Conservation (phyloP, 2,888 invertebrate genomes). For the Minunthozetes semirufus region DNA sequence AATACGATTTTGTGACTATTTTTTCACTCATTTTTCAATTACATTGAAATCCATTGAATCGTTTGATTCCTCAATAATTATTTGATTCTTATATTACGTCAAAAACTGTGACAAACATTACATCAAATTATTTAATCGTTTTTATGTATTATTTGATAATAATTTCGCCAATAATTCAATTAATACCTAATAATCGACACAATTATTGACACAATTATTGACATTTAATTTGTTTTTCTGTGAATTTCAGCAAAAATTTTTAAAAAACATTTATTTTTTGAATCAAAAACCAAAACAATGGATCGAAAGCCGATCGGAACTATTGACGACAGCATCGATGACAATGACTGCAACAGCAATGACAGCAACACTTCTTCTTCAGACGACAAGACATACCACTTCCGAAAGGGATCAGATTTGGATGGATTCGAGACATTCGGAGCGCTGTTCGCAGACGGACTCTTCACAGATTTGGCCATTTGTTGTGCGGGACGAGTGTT, state of each 20-base stretch:
- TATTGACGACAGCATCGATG: constrained; percentile 20
- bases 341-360: background rate
- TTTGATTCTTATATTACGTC: background rate
- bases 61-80: background rate
- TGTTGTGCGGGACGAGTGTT: constrained; percentile 35
- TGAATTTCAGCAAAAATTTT: background rate
- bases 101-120: constrained; percentile 1
- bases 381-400: constrained; percentile 33
- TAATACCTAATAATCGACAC: background rate
- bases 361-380: background rate
- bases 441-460: constrained; percentile 31
- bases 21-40: background rate
- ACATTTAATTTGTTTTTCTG: background rate
- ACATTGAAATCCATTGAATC: constrained; percentile 3
- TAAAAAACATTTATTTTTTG: no score
- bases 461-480: constrained; percentile 36
- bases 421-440: constrained; percentile 34
- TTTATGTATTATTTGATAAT: background rate
- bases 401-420: constrained; percentile 34
- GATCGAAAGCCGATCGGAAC: background rate
- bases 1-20: background rate
- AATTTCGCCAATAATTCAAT: background rate
- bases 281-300: background rate
- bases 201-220: background rate
- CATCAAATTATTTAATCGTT: background rate